Percentiles rank a stretch among this genome's conserved stretches.
Evolutionary conservation across 2,113 vertebrate genomes (phyloP).

Genomic region (Pitta sordida): DNA sequence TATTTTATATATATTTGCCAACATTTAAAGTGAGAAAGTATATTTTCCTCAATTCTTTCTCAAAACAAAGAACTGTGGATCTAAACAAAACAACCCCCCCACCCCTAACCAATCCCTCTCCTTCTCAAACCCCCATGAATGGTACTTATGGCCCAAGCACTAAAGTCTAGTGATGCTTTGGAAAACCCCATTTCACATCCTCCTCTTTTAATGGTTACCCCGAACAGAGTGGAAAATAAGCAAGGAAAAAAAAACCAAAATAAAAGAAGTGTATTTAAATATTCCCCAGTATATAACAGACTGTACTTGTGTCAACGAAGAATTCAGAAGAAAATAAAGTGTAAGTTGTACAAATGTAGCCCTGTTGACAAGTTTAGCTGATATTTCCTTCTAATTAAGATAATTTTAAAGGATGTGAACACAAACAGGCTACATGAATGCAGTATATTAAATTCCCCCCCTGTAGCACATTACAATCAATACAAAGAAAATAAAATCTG

Average conservation of each 20-base stretch:
- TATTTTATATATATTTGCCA: slow-evolving; percentile 60
- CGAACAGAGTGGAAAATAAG: slow-evolving; percentile 41
- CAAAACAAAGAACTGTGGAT: slow-evolving; percentile 56
- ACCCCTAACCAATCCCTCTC: not conserved
- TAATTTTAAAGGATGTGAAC: slow-evolving; percentile 65
- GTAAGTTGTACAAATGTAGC: slow-evolving; percentile 8
- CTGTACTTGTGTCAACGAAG: not conserved
- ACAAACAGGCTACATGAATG: slow-evolving; percentile 63
- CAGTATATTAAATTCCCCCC: slow-evolving; percentile 60
- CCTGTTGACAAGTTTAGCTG: slow-evolving; percentile 70
- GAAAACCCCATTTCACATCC: slow-evolving; percentile 29
- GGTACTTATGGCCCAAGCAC: slow-evolving; percentile 1
- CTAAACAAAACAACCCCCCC: slow-evolving; percentile 18
- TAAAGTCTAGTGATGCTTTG: slow-evolving; percentile 8
- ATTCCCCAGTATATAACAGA: slow-evolving; percentile 51
- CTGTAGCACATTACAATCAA: slow-evolving; percentile 69
- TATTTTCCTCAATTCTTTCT: slow-evolving; percentile 49
- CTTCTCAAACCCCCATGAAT: not conserved
- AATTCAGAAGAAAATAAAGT: slow-evolving; percentile 11
- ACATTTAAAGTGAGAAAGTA: slow-evolving; percentile 64
- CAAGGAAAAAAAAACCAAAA: not conserved
- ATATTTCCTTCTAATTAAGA: slow-evolving; percentile 54
- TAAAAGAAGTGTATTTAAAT: slow-evolving; percentile 46
- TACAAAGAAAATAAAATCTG: slow-evolving; percentile 79
- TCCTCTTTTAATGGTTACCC: slow-evolving; percentile 39